Evolutionary conservation across 2,888 invertebrate genomes (phyloP), one percentile per base, ranked within the genome.

Genomic region (Anodontia alba): DNA sequence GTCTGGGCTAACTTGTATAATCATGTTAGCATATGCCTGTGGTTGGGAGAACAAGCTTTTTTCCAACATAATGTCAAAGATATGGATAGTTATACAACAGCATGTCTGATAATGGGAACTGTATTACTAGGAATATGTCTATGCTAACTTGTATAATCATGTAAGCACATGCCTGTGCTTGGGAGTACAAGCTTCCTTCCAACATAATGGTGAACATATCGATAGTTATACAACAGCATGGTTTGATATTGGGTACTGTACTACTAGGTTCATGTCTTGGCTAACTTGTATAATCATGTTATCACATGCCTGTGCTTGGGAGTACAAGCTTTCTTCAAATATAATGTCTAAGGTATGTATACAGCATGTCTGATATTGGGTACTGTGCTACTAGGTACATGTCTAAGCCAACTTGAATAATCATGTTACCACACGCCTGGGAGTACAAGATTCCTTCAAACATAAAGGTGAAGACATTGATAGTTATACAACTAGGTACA

Each of bases 141-240:
- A 17, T 49, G 49, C 8, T 49, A n/a, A 49, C 49, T n/a, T 49
- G 49, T 15, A 49, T 10, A 49, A n/a, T 38, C 3, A n/a, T 49
- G 49, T 49, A 10, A 49, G 49, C 49, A 49, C 49, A 49, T 49
- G 49, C 49, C 49, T 49, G 49, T 49, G 49, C 49, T 49, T 49
- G 49, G 49, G 20, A 49, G n/a, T 3, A 49, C 49, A 49, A 10
- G 5, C 20, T n/a, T 49, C 17, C 20, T 10, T 49, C 3, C 49
- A 49, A n/a, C 49, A 15, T 7, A 38, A 8, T 5, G 12, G 38
- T 8, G 7, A 38, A 38, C 12, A 12, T 12, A 8, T 12, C 12
- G 38, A 5, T 38, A 12, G 5, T 38, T 8, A 38, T 5, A 38
- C 5, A 38, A 38, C 38, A 38, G 5, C 38, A 8, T 38, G 38